These are phyloP conservation scores for Xiphophorus hellerii DNA, from an alignment of 2,113 vertebrate genomes.

Conservation along the genomic window DNA sequence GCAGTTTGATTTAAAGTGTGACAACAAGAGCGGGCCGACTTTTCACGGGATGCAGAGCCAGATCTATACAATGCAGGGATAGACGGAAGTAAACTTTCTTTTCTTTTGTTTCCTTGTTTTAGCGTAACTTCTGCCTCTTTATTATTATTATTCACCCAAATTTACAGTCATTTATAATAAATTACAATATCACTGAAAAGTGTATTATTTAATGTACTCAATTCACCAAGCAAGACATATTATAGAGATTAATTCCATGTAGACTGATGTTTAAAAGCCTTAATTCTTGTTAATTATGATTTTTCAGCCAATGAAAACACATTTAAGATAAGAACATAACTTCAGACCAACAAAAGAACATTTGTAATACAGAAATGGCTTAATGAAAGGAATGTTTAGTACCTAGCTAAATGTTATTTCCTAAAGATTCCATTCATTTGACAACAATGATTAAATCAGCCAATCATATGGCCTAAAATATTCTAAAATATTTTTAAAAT, in stretches of 20 bases:
- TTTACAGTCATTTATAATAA: background rate
- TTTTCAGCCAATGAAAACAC: background rate
- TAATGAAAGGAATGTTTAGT: too few relatives aligned
- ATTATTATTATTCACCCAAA: too few relatives aligned
- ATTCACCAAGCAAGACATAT: background rate
- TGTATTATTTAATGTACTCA: background rate
- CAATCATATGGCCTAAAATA: too few relatives aligned
- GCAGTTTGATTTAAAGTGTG: background rate
- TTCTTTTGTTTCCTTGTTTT: too few relatives aligned
- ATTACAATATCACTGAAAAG: background rate
- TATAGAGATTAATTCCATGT: too few relatives aligned
- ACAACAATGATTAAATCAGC: too few relatives aligned
- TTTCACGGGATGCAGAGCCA: background rate
- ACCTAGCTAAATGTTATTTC: too few relatives aligned
- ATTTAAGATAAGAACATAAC: background rate
- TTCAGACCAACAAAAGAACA: background rate
- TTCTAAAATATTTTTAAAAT: too few relatives aligned
- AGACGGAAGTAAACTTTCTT: too few relatives aligned
- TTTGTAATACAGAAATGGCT: background rate
- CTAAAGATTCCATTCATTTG: too few relatives aligned
- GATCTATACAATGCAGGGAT: too few relatives aligned
- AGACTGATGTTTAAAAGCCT: background rate
- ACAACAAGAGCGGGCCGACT: background rate
- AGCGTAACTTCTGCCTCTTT: too few relatives aligned
- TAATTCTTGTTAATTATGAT: background rate